Evolutionary conservation across 2,113 vertebrate genomes (phyloP).

Genomic region (Glaucomys volans): DNA sequence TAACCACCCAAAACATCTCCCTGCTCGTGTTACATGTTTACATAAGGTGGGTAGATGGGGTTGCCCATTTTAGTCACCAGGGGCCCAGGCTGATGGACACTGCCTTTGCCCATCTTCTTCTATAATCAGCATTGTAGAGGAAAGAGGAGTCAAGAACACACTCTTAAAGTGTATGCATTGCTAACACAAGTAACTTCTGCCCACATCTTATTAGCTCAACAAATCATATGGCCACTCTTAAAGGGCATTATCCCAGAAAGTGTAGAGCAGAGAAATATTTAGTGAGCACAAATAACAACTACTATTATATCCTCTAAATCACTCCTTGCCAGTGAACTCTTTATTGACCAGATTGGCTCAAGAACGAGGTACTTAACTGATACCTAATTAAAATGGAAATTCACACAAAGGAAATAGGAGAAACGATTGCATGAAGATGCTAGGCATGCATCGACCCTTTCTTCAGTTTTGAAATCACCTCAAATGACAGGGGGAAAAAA

Average conservation of each 20-base stretch:
- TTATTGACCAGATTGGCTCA: neutral
- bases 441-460: neutral
- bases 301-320: neutral
- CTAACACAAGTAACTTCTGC: constrained; percentile 30
- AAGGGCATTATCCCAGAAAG: neutral
- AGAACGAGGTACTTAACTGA: neutral
- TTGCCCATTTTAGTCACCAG: neutral
- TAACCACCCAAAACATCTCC: neutral
- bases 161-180: constrained; percentile 4
- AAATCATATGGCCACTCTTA: neutral
- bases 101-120: neutral
- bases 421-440: neutral
- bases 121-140: neutral
- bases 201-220: neutral
- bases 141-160: neutral
- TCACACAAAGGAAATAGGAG: neutral
- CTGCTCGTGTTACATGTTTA: neutral
- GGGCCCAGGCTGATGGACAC: too few relatives aligned
- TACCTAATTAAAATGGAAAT: constrained; percentile 12
- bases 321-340: neutral
- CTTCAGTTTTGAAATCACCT: neutral
- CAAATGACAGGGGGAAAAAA: neutral
- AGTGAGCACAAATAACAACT: neutral
- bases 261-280: neutral
- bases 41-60: neutral